Evolutionary conservation across 2,888 invertebrate genomes (phyloP).

Genomic region (Apeira syringaria): DNA sequence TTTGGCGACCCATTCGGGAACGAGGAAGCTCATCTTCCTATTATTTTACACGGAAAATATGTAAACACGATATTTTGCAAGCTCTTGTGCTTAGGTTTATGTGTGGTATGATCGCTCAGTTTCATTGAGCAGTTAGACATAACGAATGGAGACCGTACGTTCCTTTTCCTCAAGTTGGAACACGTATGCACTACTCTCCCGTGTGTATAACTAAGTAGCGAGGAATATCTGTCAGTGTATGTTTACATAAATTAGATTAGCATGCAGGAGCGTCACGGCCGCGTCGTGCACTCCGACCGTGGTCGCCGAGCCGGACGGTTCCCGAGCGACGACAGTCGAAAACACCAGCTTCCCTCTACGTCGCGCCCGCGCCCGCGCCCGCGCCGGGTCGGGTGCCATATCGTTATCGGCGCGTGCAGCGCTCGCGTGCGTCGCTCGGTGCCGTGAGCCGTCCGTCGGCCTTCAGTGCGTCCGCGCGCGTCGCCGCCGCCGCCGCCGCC

Average conservation of each 20-base stretch:
- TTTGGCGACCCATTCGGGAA: conserved; percentile 7
- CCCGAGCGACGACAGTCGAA: not conserved
- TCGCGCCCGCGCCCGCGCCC: conserved; percentile 8
- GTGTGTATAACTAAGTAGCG: conserved; percentile 2
- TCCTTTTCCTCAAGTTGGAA: too few species aligned
- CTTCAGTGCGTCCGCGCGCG: conserved; percentile 43
- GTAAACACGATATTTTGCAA: too few species aligned
- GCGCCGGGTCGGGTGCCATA: conserved; percentile 7
- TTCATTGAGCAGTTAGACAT: too few species aligned
- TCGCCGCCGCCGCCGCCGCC: conserved; percentile 50
- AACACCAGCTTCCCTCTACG: conserved; percentile 12
- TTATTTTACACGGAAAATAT: too few species aligned
- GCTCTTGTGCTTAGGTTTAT: too few species aligned
- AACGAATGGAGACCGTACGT: too few species aligned
- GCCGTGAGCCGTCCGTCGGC: conserved; percentile 13
- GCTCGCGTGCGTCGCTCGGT: conserved; percentile 6
- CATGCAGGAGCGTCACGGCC: conserved; percentile 9
- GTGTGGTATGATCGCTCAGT: too few species aligned
- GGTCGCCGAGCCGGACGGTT: conserved; percentile 4
- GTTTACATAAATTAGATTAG: conserved; percentile 28
- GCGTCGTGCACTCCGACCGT: conserved; percentile 15
- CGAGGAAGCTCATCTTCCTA: conserved; percentile 13
- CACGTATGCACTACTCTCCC: conserved; percentile 1
- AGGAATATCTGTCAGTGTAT: conserved; percentile 7
- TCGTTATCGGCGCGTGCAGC: conserved; percentile 18